Percentiles rank a stretch among this genome's conserved stretches.
phyloP scores from a whole-genome alignment of 2,888 invertebrate species.

The Abscondita cerata region DNA sequence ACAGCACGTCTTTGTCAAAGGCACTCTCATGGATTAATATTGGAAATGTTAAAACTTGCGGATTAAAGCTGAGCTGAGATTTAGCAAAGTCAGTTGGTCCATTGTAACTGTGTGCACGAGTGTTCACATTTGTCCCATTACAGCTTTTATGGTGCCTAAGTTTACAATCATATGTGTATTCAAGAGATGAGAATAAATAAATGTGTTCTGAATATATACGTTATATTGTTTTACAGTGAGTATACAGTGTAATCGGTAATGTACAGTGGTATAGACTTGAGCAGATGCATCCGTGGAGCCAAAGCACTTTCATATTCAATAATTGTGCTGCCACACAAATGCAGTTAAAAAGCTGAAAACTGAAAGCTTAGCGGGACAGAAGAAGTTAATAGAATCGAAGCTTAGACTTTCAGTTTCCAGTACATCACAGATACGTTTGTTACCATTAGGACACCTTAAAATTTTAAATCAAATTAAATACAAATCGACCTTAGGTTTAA shows the following conservation, averaged over 20 bases:
- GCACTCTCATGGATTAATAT: conserved; percentile 57
- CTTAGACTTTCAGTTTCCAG: conserved; percentile 31
- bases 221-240: conserved; percentile 17
- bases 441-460: conserved; percentile 16
- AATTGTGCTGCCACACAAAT: conserved; percentile 33
- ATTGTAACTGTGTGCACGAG: conserved; percentile 60
- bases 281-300: conserved; percentile 38
- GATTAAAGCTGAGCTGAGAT: conserved; percentile 61
- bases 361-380: conserved; percentile 38
- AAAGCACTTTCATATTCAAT: conserved; percentile 32
- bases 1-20: conserved; percentile 53
- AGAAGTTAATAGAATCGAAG: conserved; percentile 27
- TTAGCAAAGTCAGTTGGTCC: conserved; percentile 61
- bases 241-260: conserved; percentile 23
- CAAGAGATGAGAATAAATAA: conserved; percentile 20
- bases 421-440: conserved; percentile 17
- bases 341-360: conserved; percentile 41
- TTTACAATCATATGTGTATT: conserved; percentile 26
- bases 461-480: not conserved
- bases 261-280: conserved; percentile 31
- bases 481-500: not conserved
- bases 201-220: conserved; percentile 27
- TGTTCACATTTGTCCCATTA: conserved; percentile 56
- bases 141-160: conserved; percentile 42
- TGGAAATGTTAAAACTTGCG: conserved; percentile 57